Conservation (phyloP, 2,113 vertebrate species). For the Grammomys surdaster region DNA sequence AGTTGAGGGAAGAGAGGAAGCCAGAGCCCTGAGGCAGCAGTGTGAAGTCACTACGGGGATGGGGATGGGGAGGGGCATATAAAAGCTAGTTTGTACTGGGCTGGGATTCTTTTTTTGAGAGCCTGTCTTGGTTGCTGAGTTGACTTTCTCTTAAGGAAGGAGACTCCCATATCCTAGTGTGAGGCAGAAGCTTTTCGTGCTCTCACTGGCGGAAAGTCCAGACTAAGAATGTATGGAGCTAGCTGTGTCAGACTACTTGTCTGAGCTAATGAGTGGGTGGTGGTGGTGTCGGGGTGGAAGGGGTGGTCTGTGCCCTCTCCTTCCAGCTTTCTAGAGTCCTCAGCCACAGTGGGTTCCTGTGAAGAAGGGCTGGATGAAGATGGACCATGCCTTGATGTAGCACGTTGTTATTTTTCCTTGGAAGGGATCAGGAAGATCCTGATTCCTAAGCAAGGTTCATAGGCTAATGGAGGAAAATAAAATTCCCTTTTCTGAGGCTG, state of each 20-base stretch:
- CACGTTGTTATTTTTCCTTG: background rate
- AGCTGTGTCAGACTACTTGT: background rate
- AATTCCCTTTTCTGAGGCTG: background rate
- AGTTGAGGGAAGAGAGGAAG: background rate
- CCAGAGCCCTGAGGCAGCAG: background rate
- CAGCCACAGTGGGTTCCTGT: background rate
- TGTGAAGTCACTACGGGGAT: background rate
- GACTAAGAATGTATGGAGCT: background rate
- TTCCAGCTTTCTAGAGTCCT: background rate
- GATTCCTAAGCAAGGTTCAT: background rate
- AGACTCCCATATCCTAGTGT: too few species aligned
- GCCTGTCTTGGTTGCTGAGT: background rate
- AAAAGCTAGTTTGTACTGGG: background rate
- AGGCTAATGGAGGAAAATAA: background rate
- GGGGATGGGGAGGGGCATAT: too few species aligned
- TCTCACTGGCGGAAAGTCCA: background rate
- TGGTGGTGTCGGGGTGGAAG: too few species aligned
- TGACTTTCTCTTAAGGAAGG: background rate
- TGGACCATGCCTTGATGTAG: background rate
- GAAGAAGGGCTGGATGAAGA: background rate
- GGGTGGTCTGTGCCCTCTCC: too few species aligned
- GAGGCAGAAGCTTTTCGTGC: background rate
- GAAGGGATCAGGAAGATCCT: background rate
- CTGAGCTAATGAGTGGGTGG: background rate
- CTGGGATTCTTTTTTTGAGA: background rate